Evolutionary conservation across 2,888 invertebrate species (phyloP), one percentile per base, ranked within the genome.

Genomic region (Lycia hirtaria): DNA sequence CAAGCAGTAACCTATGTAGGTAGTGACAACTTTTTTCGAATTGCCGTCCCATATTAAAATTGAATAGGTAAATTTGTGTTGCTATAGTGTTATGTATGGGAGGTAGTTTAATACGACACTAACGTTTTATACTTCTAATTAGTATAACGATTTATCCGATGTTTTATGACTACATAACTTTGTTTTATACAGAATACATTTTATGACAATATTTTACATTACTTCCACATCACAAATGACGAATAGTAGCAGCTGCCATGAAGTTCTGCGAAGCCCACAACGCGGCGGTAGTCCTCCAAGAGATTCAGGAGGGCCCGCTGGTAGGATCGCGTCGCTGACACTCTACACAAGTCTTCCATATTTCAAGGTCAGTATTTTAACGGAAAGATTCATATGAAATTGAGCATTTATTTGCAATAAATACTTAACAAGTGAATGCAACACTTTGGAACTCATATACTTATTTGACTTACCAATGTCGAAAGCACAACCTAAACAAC

Each of bases 381-480:
- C 86, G 84, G 76, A 89, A 88, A 88, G 76, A 85, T 72, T 75
- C 72, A 72, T 75, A 80, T 78, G 80, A 76, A 78, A 73, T 79
- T 80, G 80, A 89, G 78, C 84, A 81, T 92, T 92, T 92, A 92
- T 92, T 92, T 81, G 79, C 69, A 81, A 85, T 78, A 85, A 85
- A 85, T 77, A 79, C 78, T 82, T 87, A 87, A 88, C 88, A 88
- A 69, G 76, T 76, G 68, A 72, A 70, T 76, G 71, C 78, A 77
- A 80, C 77, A 80, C 73, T 83, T 78, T 78, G 69, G 78, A 83
- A 85, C 88, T 88, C 81, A 76, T 81, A 87, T 87, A 85, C 88
- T 87, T 88, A 86, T 88, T 87, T 80, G 88, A 92, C 92, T 92
- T 92, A 92, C 92, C 92, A 87, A 80, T 68, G 76, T 65, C 61